Conservation (phyloP, 1,140 invertebrate genomes). For the Ridgeia piscesae region DNA sequence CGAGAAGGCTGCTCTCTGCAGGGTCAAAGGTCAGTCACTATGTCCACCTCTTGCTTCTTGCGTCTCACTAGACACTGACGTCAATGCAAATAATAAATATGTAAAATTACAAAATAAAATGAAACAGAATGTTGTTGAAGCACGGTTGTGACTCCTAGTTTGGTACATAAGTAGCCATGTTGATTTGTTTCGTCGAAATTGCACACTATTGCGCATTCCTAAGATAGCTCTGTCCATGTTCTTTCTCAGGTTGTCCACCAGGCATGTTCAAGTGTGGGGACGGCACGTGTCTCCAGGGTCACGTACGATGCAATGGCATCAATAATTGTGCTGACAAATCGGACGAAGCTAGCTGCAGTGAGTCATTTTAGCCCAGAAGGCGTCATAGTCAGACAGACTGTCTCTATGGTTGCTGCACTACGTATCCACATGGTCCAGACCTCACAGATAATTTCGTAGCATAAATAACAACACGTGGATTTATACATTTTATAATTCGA, state of each 20-base stretch:
- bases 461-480: too few species aligned
- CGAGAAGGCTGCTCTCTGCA: slow-evolving; percentile 6
- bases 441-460: too few species aligned
- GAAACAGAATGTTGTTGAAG: too few species aligned
- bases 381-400: neutral
- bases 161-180: neutral
- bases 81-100: neutral
- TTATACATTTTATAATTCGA: too few species aligned
- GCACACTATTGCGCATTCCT: neutral
- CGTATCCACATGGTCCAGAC: too few species aligned
- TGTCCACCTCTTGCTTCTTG: neutral
- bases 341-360: slow-evolving; percentile 23
- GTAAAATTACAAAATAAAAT: too few species aligned
- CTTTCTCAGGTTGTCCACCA: neutral
- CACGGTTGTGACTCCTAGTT: neutral
- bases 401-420: neutral
- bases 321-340: slow-evolving; percentile 24
- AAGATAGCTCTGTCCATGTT: neutral
- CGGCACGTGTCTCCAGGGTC: slow-evolving; percentile 12
- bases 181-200: neutral
- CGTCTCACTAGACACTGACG: neutral
- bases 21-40: neutral
- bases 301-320: slow-evolving; percentile 17
- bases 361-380: neutral
- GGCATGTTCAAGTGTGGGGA: slow-evolving; percentile 13